Conservation (phyloP, 2,797 vertebrate species). For the Chelonia mydas region DNA sequence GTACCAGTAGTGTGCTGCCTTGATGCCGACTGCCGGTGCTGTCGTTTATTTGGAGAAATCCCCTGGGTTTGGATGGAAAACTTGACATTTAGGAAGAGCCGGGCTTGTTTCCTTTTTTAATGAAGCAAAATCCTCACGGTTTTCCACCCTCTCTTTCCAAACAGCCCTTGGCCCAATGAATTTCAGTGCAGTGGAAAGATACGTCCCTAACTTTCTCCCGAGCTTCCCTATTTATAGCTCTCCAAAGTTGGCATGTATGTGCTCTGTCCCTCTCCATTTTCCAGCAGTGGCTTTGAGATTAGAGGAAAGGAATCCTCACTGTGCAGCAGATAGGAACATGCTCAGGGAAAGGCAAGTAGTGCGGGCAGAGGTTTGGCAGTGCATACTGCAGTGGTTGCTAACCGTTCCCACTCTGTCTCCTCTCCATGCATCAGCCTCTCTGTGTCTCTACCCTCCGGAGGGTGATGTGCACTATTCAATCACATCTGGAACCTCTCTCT, state of each 20-base stretch:
- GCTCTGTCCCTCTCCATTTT: background rate
- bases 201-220: background rate
- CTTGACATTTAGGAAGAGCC: constrained; percentile 11
- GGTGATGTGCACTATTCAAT: background rate
- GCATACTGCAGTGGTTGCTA: background rate
- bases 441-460: background rate
- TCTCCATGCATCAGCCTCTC: background rate
- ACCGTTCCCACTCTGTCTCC: background rate
- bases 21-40: background rate
- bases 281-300: background rate
- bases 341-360: background rate
- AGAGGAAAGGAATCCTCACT: background rate
- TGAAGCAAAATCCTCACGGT: background rate
- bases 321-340: background rate
- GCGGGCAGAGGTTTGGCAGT: background rate
- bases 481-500: background rate
- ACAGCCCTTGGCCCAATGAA: background rate
- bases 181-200: background rate
- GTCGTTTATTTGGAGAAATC: background rate
- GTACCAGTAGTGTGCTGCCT: background rate
- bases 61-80: constrained; percentile 13
- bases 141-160: background rate
- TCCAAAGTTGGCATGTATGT: background rate
- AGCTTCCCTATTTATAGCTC: background rate
- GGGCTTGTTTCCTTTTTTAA: background rate